These are phyloP conservation scores for Ceratina japonica DNA, from an alignment of 1,140 invertebrate genomes.

Conservation along the genomic window DNA sequence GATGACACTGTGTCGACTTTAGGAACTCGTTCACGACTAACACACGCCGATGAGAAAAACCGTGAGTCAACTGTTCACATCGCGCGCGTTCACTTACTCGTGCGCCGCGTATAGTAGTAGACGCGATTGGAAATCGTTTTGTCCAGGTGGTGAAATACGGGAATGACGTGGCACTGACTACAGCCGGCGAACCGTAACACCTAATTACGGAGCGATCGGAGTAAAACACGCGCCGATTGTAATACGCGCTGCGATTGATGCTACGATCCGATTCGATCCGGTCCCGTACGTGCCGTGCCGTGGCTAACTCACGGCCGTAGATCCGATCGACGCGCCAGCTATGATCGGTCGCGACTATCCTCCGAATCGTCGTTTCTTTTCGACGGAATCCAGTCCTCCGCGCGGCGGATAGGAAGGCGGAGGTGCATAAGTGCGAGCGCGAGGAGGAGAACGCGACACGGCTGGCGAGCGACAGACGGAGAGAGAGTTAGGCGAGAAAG, in stretches of 20 bases:
- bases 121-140: neutral
- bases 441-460: slow-evolving; percentile 44
- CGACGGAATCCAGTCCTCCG: slow-evolving; percentile 72
- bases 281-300: slow-evolving; percentile 17
- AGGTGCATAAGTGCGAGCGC: slow-evolving; percentile 43
- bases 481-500: slow-evolving; percentile 58
- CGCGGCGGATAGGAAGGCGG: slow-evolving; percentile 63
- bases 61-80: slow-evolving; percentile 27
- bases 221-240: slow-evolving; percentile 19
- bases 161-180: neutral
- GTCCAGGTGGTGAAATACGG: neutral
- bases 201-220: slow-evolving; percentile 8
- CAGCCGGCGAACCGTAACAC: neutral
- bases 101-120: too few relatives aligned
- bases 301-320: slow-evolving; percentile 62
- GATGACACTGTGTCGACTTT: slow-evolving; percentile 18
- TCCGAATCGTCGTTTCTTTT: slow-evolving; percentile 80
- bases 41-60: slow-evolving; percentile 26
- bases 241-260: slow-evolving; percentile 29
- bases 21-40: neutral
- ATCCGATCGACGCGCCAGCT: slow-evolving; percentile 79
- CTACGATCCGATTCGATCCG: neutral
- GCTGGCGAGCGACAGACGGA: neutral
- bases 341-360: slow-evolving; percentile 80
- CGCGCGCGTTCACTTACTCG: neutral